Base-by-base conservation (phyloP, 2,113 vertebrate species). In the Bagarius yarrelli region DNA sequence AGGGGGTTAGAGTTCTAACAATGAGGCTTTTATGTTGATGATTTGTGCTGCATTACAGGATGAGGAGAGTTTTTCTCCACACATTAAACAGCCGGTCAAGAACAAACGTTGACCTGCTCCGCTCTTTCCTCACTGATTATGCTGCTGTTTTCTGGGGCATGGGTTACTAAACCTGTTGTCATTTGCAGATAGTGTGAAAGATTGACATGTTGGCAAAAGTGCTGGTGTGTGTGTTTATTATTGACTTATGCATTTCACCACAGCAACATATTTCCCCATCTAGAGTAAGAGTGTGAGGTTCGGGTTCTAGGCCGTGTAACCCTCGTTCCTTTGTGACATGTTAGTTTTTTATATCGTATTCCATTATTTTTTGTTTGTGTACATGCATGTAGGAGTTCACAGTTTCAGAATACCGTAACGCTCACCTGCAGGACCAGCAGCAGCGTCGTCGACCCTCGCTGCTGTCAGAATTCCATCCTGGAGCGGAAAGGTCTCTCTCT, bases 401-500 rank as follows among this genome's bases (percentile, higher is more conserved):
- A 0, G 91, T 98, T 85, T 92, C 95, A n/a, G 97, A 98, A 86
- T 98, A 97, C 80, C 96, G 97, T 19, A 81, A 34, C 69, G 86
- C 93, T 83, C 98, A 98, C 87, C 89, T 97, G 84, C 93, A 94
- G 85, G 98, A 99, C 88, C 94, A 96, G 76, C 95, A 94, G 72
- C 96, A 97, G 64, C 94, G 98, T 8, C 94, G 98, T 79, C 93
- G 98, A 66, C 97, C 96, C 8, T 99, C 98, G 15, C 88, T 99
- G 89, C 94, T 99, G 34, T 98, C 98, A 0, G 98, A 99, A 86
- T 99, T 98, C 87, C 97, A 99, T 86, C 97, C 97, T 0, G 97
- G 95, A 83, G 92, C 95, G 72, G 98, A 99, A 88, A 95, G 98
- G 98, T 98, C 0, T 5, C 30, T 8, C 30, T 9, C n/a, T 3